Evolutionary conservation across 2,888 invertebrate genomes (phyloP).

Genomic region (Lasiommata megera): DNA sequence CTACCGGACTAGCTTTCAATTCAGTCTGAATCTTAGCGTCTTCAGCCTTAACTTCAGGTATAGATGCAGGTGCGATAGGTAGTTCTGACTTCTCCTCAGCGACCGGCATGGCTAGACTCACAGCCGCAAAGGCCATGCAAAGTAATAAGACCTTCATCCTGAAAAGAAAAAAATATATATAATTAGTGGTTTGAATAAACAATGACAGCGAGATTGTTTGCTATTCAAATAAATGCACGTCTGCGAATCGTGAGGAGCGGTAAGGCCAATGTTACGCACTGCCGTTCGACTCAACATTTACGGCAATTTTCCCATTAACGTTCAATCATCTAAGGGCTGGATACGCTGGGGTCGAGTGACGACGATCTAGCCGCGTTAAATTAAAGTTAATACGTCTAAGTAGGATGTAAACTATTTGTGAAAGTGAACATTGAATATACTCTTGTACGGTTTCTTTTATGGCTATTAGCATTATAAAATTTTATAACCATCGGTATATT

Average conservation of each 20-base stretch:
- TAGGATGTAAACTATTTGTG: constrained; percentile 71
- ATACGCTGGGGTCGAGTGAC: constrained; percentile 52
- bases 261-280: constrained; percentile 79
- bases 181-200: constrained; percentile 56
- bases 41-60: constrained; percentile 41
- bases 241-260: constrained; percentile 62
- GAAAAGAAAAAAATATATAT: constrained; percentile 56
- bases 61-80: constrained; percentile 41
- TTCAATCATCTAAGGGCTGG: constrained; percentile 69
- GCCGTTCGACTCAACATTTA: constrained; percentile 52
- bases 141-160: constrained; percentile 85
- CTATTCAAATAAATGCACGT: constrained; percentile 58
- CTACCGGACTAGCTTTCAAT: constrained; percentile 40
- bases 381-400: constrained; percentile 59
- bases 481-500: neutral
- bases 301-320: constrained; percentile 76
- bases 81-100: constrained; percentile 66
- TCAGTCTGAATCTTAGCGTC: constrained; percentile 43
- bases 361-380: constrained; percentile 57
- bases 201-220: constrained; percentile 45
- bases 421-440: constrained; percentile 50
- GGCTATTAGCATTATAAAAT: neutral
- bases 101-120: constrained; percentile 82
- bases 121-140: constrained; percentile 80
- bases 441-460: constrained; percentile 29